Percentiles rank a stretch among this genome's conserved stretches.
Conservation (phyloP, 2,888 invertebrate species). For the Melangyna quadrimaculata region DNA sequence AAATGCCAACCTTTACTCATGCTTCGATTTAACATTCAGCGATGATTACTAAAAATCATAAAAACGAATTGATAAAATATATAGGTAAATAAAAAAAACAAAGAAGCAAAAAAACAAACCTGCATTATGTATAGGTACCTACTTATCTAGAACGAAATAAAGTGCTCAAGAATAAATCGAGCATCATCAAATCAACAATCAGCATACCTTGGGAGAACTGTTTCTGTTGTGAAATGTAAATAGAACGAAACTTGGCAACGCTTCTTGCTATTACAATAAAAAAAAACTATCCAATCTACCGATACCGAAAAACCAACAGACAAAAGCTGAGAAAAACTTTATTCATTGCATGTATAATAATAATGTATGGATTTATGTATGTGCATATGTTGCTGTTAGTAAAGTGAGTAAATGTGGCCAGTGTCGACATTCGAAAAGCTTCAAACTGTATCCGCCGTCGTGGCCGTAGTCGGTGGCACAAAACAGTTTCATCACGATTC, state of each 20-base stretch:
- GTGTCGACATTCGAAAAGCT: constrained; percentile 41
- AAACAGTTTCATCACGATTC: constrained; percentile 23
- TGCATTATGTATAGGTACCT: neutral
- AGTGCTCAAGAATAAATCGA: neutral
- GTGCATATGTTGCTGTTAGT: neutral
- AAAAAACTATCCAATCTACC: constrained; percentile 6
- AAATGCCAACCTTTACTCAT: constrained; percentile 36
- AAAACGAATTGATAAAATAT: neutral
- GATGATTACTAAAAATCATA: constrained; percentile 28
- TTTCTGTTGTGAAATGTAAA: constrained; percentile 58
- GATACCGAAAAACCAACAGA: neutral
- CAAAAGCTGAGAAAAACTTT: constrained; percentile 32
- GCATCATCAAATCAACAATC: neutral
- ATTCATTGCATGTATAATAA: constrained; percentile 19
- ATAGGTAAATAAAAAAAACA: neutral
- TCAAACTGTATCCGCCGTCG: constrained; percentile 32
- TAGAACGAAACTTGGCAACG: constrained; percentile 57
- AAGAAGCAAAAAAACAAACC: neutral
- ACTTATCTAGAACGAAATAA: neutral
- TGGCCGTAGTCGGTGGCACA: neutral
- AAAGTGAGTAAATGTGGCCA: constrained; percentile 17
- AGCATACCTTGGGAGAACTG: constrained; percentile 26
- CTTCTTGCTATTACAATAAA: neutral
- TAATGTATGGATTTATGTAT: neutral
- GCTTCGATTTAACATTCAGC: constrained; percentile 3